Evolutionary conservation across 2,888 invertebrate genomes (phyloP).

Genomic region (Neelides folsomi): DNA sequence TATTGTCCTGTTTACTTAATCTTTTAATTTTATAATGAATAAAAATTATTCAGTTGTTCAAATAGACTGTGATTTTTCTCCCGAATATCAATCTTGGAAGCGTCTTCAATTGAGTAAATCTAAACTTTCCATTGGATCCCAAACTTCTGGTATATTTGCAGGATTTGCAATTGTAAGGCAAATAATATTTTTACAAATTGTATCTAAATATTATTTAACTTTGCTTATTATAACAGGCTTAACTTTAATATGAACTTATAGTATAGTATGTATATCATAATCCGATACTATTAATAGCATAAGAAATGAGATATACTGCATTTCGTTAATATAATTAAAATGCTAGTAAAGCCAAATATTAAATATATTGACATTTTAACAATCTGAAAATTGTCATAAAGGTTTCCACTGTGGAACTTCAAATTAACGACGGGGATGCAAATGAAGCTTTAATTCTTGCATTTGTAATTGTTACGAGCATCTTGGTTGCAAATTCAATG

Average conservation of each 20-base stretch:
- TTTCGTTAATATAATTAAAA: too few relatives aligned
- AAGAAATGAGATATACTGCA: too few relatives aligned
- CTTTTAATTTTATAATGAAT: too few relatives aligned
- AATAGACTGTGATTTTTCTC: not conserved
- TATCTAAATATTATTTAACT: too few relatives aligned
- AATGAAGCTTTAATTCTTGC: slow-evolving; percentile 17
- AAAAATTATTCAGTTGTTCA: too few relatives aligned
- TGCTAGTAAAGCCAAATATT: too few relatives aligned
- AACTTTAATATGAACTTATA: too few relatives aligned
- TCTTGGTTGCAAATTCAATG: slow-evolving; percentile 28
- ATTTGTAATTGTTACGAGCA: slow-evolving; percentile 23
- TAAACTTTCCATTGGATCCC: slow-evolving; percentile 24
- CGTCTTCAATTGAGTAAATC: slow-evolving; percentile 26
- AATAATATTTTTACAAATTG: not conserved
- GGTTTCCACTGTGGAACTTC: slow-evolving; percentile 30
- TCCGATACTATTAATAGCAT: too few relatives aligned
- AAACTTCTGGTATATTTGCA: slow-evolving; percentile 27
- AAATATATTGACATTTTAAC: too few relatives aligned
- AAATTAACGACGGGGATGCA: slow-evolving; percentile 28
- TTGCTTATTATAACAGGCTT: too few relatives aligned
- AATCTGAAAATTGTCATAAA: slow-evolving; percentile 2
- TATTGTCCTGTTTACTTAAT: too few relatives aligned
- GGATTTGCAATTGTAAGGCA: slow-evolving; percentile 28
- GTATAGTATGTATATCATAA: too few relatives aligned
- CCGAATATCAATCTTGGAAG: slow-evolving; percentile 21